A percentile compares a stretch with the other conserved stretches of the same genome.
phyloP scores from a whole-genome alignment of 2,797 vertebrate species.

The Macrochelys suwanniensis region DNA sequence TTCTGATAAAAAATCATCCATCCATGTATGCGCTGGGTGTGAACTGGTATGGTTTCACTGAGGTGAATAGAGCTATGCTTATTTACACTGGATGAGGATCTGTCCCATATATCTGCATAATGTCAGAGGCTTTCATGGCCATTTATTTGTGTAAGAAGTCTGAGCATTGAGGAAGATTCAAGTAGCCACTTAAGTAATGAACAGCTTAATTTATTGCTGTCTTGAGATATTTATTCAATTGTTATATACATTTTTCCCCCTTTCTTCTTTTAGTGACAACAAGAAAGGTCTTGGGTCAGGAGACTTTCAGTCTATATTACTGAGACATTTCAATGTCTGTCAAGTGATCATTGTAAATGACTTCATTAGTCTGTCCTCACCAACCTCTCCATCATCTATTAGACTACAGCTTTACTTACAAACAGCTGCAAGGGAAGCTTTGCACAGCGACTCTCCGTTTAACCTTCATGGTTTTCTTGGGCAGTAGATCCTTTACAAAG shows the following conservation, averaged over 20 bases:
- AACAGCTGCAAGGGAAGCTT: neutral
- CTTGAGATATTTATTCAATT: neutral
- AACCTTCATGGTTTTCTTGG: neutral
- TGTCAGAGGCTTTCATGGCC: rapidly evolving
- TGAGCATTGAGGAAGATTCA: neutral
- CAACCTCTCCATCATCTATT: neutral
- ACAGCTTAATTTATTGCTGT: rapidly evolving
- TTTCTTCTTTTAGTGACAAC: rapidly evolving
- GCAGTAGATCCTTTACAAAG: neutral
- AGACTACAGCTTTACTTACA: neutral
- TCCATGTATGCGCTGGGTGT: neutral
- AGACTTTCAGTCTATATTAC: neutral
- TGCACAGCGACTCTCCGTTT: neutral
- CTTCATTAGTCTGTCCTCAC: neutral
- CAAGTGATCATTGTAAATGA: neutral
- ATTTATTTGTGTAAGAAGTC: rapidly evolving
- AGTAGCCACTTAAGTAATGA: rapidly evolving
- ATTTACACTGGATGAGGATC: neutral
- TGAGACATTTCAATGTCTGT: neutral
- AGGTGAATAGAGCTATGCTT: neutral
- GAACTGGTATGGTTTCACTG: neutral
- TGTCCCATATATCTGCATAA: neutral
- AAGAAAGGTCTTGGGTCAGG: neutral
- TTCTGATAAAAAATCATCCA: neutral
- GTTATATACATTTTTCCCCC: neutral